Conservation (phyloP, 1,140 invertebrate species). For the Tenebrio molitor region DNA sequence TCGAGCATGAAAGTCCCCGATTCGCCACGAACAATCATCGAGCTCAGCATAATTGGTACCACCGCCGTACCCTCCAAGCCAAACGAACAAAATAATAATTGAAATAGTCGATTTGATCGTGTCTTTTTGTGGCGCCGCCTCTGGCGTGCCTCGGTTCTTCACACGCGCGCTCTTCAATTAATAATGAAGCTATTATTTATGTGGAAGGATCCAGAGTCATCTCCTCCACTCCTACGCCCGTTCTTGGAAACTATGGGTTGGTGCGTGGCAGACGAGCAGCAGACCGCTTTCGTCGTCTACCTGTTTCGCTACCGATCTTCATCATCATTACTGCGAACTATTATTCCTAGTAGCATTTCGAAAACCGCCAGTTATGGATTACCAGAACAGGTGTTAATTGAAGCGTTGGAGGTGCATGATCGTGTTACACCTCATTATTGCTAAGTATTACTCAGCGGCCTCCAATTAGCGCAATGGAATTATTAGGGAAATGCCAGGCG, state of each 20-base stretch:
- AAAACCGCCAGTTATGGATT: neutral
- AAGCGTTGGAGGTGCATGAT: too few species aligned
- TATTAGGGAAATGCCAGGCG: too few species aligned
- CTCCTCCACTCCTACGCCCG: neutral
- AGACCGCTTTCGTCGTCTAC: neutral
- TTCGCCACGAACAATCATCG: too few species aligned
- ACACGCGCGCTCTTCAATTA: conserved; percentile 3
- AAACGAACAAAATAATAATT: neutral
- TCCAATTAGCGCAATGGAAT: too few species aligned
- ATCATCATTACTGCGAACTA: neutral
- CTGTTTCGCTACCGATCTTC: neutral
- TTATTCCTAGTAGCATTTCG: neutral
- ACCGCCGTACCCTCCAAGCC: too few species aligned
- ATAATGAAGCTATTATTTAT: conserved; percentile 26
- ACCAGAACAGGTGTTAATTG: neutral
- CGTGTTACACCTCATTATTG: too few species aligned
- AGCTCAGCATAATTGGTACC: too few species aligned
- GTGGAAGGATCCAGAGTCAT: neutral
- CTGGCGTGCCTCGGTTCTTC: neutral
- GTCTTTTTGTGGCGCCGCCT: neutral
- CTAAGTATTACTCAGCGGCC: too few species aligned
- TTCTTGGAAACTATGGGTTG: neutral
- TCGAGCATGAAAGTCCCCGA: too few species aligned
- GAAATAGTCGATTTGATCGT: neutral
- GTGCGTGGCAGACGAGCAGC: neutral